Percentiles rank a stretch among this genome's conserved stretches.
Conservation (phyloP, 2,113 vertebrate species). For the Mesitornis unicolor region DNA sequence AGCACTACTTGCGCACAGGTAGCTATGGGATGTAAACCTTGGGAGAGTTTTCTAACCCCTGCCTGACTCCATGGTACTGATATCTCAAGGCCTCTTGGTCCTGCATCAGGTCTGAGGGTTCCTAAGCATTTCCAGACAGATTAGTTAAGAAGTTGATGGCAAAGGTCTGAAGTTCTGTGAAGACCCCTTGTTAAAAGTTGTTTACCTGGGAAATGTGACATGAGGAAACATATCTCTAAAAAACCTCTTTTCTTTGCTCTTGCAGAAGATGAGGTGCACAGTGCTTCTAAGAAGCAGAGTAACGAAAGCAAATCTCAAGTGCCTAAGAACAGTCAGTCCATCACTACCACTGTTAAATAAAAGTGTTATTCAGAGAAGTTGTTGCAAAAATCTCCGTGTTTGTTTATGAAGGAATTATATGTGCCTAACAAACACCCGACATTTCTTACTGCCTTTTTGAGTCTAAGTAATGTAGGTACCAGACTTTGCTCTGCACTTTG, state of each 20-base stretch:
- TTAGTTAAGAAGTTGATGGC: not conserved
- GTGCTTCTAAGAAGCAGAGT: not conserved
- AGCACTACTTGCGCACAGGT: not conserved
- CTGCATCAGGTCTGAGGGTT: not conserved
- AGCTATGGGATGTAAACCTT: not conserved
- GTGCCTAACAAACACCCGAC: fast-evolving
- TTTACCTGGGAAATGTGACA: not conserved
- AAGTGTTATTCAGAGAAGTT: not conserved
- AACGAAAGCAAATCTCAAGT: not conserved
- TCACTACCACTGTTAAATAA: not conserved
- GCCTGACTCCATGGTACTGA: not conserved
- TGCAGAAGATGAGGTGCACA: not conserved
- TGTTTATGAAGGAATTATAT: not conserved
- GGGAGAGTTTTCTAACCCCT: not conserved
- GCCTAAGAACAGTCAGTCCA: not conserved
- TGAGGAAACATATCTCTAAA: not conserved
- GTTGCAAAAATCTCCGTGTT: not conserved
- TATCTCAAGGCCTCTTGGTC: not conserved
- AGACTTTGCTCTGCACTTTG: not conserved
- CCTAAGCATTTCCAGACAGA: not conserved
- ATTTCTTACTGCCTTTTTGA: not conserved
- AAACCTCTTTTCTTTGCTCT: not conserved
- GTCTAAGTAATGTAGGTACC: not conserved
- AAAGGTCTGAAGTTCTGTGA: not conserved
- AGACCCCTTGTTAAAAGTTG: not conserved